Evolutionary conservation across 2,113 vertebrate genomes (phyloP).

Genomic region (Lamprotornis superbus): DNA sequence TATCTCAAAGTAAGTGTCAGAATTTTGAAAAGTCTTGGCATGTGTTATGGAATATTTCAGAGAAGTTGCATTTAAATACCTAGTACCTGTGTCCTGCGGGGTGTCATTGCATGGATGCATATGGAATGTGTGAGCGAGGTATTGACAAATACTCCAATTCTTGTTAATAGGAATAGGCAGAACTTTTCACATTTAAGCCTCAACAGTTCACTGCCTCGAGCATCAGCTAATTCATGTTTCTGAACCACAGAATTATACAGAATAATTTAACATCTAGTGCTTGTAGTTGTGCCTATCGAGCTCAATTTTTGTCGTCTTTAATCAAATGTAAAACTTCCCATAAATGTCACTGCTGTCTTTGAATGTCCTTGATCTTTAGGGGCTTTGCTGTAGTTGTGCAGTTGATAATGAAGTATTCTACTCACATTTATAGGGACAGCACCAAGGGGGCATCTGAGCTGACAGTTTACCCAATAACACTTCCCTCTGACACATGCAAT

Average conservation of each 20-base stretch:
- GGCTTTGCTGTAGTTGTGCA: neutral
- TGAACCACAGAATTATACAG: neutral
- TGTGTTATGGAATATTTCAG: conserved; percentile 27
- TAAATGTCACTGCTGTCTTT: neutral
- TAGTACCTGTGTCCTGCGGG: neutral
- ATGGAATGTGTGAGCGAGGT: neutral
- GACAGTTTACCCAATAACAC: neutral
- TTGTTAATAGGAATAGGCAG: conserved; percentile 9
- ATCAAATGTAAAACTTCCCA: conserved; percentile 38
- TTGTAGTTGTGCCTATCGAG: conserved; percentile 15
- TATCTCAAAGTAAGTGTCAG: conserved; percentile 31
- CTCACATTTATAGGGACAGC: neutral
- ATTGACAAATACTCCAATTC: neutral
- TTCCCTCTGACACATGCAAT: neutral
- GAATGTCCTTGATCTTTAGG: conserved; percentile 5
- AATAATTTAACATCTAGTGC: conserved; percentile 40
- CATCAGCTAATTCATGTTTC: conserved; percentile 41
- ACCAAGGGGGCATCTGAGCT: neutral
- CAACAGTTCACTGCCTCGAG: neutral
- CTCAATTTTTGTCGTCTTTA: conserved; percentile 31
- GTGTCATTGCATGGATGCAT: neutral
- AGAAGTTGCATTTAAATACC: conserved; percentile 33
- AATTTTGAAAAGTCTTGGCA: neutral
- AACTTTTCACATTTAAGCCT: conserved; percentile 51
- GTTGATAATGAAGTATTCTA: neutral